Evolutionary conservation across 2,888 invertebrate species (phyloP).

Genomic region (Nemoura dubitans): DNA sequence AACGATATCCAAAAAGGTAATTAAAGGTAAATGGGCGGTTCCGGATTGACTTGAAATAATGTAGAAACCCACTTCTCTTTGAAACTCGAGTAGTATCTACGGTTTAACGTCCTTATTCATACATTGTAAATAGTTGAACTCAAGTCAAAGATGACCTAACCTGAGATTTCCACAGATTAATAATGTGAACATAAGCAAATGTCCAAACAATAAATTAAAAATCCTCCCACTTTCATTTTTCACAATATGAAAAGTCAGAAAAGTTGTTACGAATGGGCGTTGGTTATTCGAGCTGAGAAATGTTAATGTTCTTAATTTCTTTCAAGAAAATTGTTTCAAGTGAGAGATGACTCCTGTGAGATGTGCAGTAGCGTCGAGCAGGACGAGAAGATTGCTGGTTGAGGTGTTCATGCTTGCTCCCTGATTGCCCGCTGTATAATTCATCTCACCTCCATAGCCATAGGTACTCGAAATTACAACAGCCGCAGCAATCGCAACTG

Average conservation of each 20-base stretch:
- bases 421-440: not conserved
- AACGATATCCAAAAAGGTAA: constrained; percentile 30
- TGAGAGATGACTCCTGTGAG: constrained; percentile 12
- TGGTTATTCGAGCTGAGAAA: not conserved
- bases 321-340: constrained; percentile 35
- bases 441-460: not conserved
- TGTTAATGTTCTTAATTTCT: constrained; percentile 34
- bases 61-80: not conserved
- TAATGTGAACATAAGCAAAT: constrained; percentile 3
- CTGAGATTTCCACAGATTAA: constrained; percentile 23
- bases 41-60: constrained; percentile 34
- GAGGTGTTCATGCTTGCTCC: constrained; percentile 16
- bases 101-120: constrained; percentile 36
- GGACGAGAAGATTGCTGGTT: constrained; percentile 42
- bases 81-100: constrained; percentile 25
- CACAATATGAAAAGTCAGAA: constrained; percentile 23
- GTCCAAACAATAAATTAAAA: constrained; percentile 41
- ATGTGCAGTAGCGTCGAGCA: not conserved
- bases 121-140: constrained; percentile 30
- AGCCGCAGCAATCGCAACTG: too few species aligned
- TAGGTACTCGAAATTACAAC: too few species aligned
- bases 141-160: constrained; percentile 24
- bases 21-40: constrained; percentile 25
- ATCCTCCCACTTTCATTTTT: constrained; percentile 40
- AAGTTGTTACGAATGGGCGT: constrained; percentile 30